A percentile compares a stretch with the other conserved stretches of the same genome.
These are phyloP conservation scores for Lepidocyrtoides sp. DNA, from an alignment of 2,888 invertebrate genomes.

Conservation along the genomic window DNA sequence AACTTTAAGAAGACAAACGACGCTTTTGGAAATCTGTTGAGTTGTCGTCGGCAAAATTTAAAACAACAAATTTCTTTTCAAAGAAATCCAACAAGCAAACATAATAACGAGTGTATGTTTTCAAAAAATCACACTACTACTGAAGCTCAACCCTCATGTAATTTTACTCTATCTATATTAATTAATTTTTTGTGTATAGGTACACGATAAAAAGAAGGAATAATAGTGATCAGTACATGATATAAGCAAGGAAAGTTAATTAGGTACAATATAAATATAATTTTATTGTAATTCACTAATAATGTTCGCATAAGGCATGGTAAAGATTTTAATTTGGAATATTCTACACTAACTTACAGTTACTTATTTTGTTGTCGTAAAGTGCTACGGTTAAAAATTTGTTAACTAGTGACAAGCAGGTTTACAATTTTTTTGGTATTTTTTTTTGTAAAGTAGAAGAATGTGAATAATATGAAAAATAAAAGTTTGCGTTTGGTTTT, in stretches of 20 bases:
- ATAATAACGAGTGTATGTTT: slow-evolving; percentile 42
- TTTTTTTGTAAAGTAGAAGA: neutral
- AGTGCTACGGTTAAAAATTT: neutral
- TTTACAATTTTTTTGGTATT: neutral
- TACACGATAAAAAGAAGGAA: slow-evolving; percentile 31
- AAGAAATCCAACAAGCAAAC: slow-evolving; percentile 25
- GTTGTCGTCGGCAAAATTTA: slow-evolving; percentile 32
- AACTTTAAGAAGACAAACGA: slow-evolving; percentile 61
- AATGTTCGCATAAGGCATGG: neutral
- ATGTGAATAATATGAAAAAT: neutral
- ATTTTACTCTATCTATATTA: slow-evolving; percentile 69
- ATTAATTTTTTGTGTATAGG: slow-evolving; percentile 52
- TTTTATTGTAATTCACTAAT: neutral
- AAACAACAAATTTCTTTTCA: slow-evolving; percentile 24
- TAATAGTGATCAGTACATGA: slow-evolving; percentile 68
- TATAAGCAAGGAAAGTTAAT: neutral
- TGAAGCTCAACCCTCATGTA: slow-evolving; percentile 82
- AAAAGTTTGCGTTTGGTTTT: slow-evolving; percentile 12
- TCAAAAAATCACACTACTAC: slow-evolving; percentile 72
- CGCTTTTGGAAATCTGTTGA: slow-evolving; percentile 56
- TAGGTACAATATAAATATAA: neutral
- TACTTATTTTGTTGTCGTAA: slow-evolving; percentile 41
- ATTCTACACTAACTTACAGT: neutral
- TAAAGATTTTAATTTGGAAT: slow-evolving; percentile 4
- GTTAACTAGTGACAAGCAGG: neutral